Evolutionary conservation across 2,797 vertebrate genomes (phyloP).

Genomic region (Trachops cirrhosus): DNA sequence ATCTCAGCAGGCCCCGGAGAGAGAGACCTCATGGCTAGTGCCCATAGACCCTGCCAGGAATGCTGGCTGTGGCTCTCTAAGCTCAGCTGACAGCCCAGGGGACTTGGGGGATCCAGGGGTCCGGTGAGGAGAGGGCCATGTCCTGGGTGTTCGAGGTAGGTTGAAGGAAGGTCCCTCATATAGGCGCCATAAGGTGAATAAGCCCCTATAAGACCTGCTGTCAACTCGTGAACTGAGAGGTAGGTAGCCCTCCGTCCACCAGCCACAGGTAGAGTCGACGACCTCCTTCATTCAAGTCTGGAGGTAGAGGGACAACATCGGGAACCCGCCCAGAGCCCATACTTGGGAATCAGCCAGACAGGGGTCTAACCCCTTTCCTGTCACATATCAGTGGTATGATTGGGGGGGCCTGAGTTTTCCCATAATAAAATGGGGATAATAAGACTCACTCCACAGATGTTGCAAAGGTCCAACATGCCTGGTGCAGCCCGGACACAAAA

Average conservation of each 20-base stretch:
- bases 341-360: neutral
- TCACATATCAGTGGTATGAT: neutral
- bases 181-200: accelerated
- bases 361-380: too few species aligned
- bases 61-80: neutral
- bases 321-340: neutral
- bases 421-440: neutral
- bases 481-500: too few species aligned
- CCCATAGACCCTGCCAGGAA: neutral
- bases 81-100: neutral
- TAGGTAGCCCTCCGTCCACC: neutral
- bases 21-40: neutral
- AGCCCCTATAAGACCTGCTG: neutral
- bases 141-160: neutral
- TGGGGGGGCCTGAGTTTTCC: neutral
- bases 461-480: neutral
- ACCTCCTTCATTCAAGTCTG: neutral
- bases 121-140: neutral
- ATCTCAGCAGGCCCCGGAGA: neutral
- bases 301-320: accelerated
- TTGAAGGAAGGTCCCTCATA: neutral
- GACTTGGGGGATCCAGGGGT: accelerated
- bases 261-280: accelerated
- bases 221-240: neutral
- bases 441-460: neutral